These are phyloP conservation scores for Drosophila nr. medialis DNA, from an alignment of 2,888 invertebrate species.

Conservation along the genomic window DNA sequence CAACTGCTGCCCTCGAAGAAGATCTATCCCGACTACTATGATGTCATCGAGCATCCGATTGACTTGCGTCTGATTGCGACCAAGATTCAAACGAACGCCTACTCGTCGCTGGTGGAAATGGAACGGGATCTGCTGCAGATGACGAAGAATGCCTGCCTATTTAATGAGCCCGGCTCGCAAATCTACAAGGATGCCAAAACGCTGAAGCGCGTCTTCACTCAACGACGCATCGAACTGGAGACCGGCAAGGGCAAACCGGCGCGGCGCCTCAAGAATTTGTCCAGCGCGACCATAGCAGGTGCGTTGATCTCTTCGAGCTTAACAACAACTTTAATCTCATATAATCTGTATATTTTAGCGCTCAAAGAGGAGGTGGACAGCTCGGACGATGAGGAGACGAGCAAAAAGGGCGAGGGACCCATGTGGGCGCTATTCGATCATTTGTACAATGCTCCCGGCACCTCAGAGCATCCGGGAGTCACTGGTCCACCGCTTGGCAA, in stretches of 20 bases:
- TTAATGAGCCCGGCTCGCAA: constrained; percentile 98
- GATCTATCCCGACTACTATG: constrained; percentile 97
- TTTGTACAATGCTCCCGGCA: constrained; percentile 88
- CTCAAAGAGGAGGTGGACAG: constrained; percentile 88
- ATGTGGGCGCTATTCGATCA: constrained; percentile 96
- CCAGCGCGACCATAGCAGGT: constrained; percentile 80
- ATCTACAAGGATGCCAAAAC: constrained; percentile 98
- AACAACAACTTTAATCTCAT: neutral
- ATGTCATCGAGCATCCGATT: constrained; percentile 96
- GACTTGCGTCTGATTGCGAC: constrained; percentile 97
- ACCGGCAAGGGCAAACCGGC: constrained; percentile 87
- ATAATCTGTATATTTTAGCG: constrained; percentile 46
- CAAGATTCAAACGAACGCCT: constrained; percentile 94
- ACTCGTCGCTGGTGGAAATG: constrained; percentile 91
- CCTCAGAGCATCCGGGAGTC: constrained; percentile 85
- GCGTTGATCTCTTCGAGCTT: neutral
- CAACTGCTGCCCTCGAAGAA: constrained; percentile 96
- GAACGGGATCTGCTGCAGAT: constrained; percentile 95
- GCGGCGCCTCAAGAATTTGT: constrained; percentile 65
- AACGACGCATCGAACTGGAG: constrained; percentile 90
- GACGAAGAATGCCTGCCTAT: constrained; percentile 97
- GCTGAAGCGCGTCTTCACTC: constrained; percentile 90
- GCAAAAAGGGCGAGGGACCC: constrained; percentile 89
- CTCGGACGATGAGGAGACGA: constrained; percentile 87
- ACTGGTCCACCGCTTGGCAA: constrained; percentile 94